These are phyloP conservation scores for Spilosoma lubricipeda DNA, from an alignment of 2,888 invertebrate species.

Conservation along the genomic window DNA sequence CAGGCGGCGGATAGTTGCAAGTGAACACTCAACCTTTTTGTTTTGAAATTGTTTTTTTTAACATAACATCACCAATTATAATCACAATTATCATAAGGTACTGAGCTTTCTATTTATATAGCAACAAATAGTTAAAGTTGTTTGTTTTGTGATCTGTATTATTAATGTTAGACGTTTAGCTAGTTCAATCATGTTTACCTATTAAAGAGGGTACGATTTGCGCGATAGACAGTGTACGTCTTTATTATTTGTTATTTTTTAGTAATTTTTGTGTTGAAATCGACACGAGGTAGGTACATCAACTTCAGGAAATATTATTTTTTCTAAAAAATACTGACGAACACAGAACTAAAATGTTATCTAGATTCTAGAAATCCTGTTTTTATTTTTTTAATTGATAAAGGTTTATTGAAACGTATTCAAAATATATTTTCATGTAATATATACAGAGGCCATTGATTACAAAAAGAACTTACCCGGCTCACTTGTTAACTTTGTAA, in stretches of 20 bases:
- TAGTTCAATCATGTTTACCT: conserved; percentile 13
- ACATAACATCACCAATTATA: conserved; percentile 21
- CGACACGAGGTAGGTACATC: neutral
- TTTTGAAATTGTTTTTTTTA: neutral
- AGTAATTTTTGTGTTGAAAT: neutral
- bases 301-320: neutral
- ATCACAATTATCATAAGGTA: conserved; percentile 30
- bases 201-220: neutral
- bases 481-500: neutral
- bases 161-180: conserved; percentile 24
- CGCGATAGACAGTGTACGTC: neutral
- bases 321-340: neutral
- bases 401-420: neutral
- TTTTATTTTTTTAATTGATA: neutral
- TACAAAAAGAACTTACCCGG: neutral
- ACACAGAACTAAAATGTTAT: neutral
- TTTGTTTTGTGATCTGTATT: conserved; percentile 45
- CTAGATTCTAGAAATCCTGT: neutral
- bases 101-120: conserved; percentile 36
- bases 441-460: neutral
- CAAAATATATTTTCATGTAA: neutral
- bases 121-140: conserved; percentile 33
- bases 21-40: neutral
- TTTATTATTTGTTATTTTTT: conserved; percentile 13
- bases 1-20: neutral